Evolutionary conservation across 1,140 invertebrate species (phyloP).

Genomic region (Cyphomyrmex costatus): DNA sequence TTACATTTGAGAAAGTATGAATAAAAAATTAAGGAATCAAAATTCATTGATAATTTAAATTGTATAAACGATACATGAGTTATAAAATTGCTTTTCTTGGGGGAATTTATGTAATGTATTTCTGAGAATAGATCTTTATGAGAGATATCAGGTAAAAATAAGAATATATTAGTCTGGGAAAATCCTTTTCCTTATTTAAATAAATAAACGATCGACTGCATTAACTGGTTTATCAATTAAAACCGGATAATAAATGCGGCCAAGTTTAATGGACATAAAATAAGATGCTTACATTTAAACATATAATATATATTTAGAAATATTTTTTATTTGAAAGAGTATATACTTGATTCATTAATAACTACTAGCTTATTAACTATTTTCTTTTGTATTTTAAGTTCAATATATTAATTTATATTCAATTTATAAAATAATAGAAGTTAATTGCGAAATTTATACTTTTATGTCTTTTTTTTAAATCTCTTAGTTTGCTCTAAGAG

Average conservation of each 20-base stretch:
- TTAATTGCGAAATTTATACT: conserved; percentile 19
- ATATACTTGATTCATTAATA: not conserved
- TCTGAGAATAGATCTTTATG: not conserved
- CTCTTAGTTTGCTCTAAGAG: too few species aligned
- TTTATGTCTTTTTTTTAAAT: conserved; percentile 2
- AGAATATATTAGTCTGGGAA: conserved; percentile 8
- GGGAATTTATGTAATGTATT: conserved; percentile 1
- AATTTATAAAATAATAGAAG: not conserved
- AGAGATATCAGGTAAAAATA: not conserved
- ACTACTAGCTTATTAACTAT: not conserved
- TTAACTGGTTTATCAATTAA: conserved; percentile 26
- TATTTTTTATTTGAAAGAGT: not conserved
- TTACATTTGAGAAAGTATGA: conserved; percentile 8
- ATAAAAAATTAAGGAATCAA: not conserved
- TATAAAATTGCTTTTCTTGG: not conserved
- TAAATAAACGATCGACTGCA: conserved; percentile 20
- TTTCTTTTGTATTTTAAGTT: not conserved
- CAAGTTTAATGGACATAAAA: conserved; percentile 16
- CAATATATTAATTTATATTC: conserved; percentile 1
- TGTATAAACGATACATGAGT: not conserved
- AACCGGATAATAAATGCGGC: conserved; percentile 11
- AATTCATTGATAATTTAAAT: not conserved
- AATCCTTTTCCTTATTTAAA: conserved; percentile 2
- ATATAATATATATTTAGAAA: not conserved
- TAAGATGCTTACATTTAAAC: conserved; percentile 7